Evolutionary conservation across 2,888 invertebrate genomes (phyloP), one percentile per base, ranked within the genome.

Genomic region (Tyria jacobaeae): DNA sequence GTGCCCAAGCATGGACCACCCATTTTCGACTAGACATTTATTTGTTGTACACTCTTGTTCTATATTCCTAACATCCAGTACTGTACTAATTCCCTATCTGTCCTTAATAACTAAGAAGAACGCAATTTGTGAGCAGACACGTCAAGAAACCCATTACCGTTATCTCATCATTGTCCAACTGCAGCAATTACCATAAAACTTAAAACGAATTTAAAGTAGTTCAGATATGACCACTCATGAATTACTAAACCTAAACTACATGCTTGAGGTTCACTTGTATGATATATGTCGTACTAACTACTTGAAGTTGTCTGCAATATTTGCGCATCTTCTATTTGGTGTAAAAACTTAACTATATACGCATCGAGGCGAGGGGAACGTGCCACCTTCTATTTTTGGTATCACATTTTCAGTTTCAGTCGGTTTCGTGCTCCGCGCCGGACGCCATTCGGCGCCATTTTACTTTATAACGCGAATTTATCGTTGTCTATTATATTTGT

Each of bases 351-450:
- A 73, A 73, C 70, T 70, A 64, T 53, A 44, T 64, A 60, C 64
- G 59, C 62, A 62, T 37, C 73, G 71, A 70, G 74, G 82, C 87
- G 88, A 87, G 89, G 91, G 87, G 88, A 85, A 84, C 80, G 81
- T 73, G 27, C 57, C 81, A 80, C 84, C 85, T 87, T 89, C 91
- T 93, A 93, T 94, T 93, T 93, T 90, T 82, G 90, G 91, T 84
- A 75, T 81, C 82, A 82, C 86, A 88, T 85, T 92, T 91, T 92
- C 93, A 92, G 92, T 91, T 89, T 83, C 90, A 90, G 89, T 80
- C 71, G 74, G 83, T 76, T 79, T 82, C 87, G 89, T 84, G 88
- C 76, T 73, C 79, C 86, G 85, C 88, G 88, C 80, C 83, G 84
- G 89, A 84, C 87, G 89, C 87, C 83, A 81, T 84, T 68, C 80